Percentiles rank a stretch among this genome's conserved stretches.
Conservation (phyloP, 2,113 vertebrate species). For the Pristiophorus japonicus region DNA sequence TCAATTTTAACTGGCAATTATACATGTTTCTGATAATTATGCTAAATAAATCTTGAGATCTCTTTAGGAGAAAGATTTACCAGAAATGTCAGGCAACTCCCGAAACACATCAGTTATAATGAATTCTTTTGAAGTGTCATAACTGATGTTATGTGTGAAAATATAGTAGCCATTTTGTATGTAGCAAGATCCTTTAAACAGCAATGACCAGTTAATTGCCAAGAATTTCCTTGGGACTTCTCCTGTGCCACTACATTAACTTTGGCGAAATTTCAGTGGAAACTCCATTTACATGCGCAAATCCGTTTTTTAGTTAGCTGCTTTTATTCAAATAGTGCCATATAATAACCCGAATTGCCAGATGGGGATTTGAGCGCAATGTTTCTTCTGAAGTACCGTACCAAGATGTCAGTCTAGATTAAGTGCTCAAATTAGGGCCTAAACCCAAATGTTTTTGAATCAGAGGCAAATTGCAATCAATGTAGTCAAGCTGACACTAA, state of each 20-base stretch:
- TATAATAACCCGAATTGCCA: neutral
- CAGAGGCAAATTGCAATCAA: neutral
- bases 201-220: neutral
- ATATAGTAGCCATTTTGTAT: neutral
- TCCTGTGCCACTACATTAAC: too few species aligned
- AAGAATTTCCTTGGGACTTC: neutral
- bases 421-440: neutral
- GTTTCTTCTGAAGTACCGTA: neutral
- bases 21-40: neutral
- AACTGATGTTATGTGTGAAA: neutral
- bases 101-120: neutral
- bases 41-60: neutral
- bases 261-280: too few species aligned
- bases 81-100: neutral
- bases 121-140: neutral
- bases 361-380: neutral
- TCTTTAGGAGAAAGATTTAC: neutral
- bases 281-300: too few species aligned
- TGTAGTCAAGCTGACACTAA: neutral
- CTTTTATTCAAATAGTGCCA: neutral
- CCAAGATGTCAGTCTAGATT: neutral
- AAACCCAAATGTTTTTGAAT: neutral
- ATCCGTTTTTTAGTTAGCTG: neutral
- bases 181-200: neutral
- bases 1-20: neutral